A percentile compares a stretch with the other conserved stretches of the same genome.
Conservation (phyloP, 2,113 vertebrate species). For the Atlantisia rogersi region DNA sequence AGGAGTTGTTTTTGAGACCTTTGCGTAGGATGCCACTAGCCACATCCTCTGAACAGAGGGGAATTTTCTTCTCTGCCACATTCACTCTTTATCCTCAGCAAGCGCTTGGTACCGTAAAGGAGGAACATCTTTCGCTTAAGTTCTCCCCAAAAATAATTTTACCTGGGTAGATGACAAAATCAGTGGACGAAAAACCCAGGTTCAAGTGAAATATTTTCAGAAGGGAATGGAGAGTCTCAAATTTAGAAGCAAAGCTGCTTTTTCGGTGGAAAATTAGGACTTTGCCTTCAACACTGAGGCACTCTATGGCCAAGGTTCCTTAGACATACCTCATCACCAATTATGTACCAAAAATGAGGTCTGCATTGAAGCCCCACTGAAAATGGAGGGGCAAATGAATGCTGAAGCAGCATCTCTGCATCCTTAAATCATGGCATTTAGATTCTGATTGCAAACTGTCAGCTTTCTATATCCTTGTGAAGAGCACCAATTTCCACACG, state of each 20-base stretch:
- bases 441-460: neutral
- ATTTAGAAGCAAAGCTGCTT: neutral
- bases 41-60: neutral
- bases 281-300: neutral
- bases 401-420: neutral
- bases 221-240: neutral
- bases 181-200: neutral
- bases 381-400: neutral
- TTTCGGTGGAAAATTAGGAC: neutral
- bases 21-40: neutral
- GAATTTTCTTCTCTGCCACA: neutral
- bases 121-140: neutral
- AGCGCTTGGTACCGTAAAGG: neutral
- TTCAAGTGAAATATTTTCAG: neutral
- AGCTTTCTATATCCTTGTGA: neutral
- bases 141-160: neutral
- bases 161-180: neutral
- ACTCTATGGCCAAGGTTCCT: neutral
- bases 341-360: neutral
- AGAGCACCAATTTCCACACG: neutral
- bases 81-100: neutral
- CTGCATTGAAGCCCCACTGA: neutral
- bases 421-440: neutral
- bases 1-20: neutral
- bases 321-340: neutral